Conservation (phyloP, 2,797 vertebrate genomes). For the Vespertilio murinus region DNA sequence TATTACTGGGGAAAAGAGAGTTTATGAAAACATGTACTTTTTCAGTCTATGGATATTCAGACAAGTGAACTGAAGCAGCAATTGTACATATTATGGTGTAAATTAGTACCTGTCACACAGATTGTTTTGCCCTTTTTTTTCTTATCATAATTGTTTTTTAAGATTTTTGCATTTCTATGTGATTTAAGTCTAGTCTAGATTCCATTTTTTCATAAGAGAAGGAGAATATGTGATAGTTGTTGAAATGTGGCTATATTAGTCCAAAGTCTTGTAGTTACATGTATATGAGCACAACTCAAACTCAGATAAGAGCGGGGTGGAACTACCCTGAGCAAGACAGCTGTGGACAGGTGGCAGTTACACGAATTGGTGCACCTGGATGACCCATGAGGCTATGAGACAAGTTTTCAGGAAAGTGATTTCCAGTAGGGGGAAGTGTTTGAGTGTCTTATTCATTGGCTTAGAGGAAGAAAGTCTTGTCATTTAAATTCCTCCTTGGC, state of each 20-base stretch:
- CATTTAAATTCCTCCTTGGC: background rate
- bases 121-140: background rate
- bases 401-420: background rate
- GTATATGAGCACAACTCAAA: background rate
- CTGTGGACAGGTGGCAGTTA: accelerated
- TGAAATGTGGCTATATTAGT: background rate
- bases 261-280: background rate
- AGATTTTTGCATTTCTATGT: background rate
- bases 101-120: background rate
- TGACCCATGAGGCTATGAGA: background rate
- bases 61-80: background rate
- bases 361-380: background rate
- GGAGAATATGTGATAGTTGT: accelerated
- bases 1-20: background rate
- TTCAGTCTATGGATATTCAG: background rate
- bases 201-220: background rate
- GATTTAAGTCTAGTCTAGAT: background rate
- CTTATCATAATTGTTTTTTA: background rate
- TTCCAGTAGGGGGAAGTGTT: background rate
- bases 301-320: background rate
- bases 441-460: background rate
- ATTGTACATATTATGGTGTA: background rate
- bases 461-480: background rate
- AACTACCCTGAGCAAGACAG: background rate
- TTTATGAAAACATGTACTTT: background rate